Conservation (phyloP, 2,113 vertebrate species). For the Mobula hypostoma region DNA sequence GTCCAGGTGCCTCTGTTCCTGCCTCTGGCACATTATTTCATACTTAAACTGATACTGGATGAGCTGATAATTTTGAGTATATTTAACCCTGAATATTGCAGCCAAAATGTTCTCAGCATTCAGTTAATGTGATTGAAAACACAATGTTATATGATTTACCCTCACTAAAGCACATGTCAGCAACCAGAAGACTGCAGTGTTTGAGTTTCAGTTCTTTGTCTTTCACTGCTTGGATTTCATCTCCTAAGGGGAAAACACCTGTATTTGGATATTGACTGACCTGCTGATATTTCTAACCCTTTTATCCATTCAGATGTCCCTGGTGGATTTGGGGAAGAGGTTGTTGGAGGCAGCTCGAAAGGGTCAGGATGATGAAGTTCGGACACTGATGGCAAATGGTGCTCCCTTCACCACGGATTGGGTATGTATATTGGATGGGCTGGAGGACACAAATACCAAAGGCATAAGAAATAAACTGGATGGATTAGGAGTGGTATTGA, state of each 20-base stretch:
- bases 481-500: not conserved
- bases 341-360: conserved; percentile 81
- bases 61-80: not conserved
- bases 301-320: conserved; percentile 67
- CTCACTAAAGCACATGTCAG: not conserved
- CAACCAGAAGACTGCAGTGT: not conserved
- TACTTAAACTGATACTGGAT: not conserved
- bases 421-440: conserved; percentile 54
- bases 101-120: not conserved
- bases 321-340: conserved; percentile 86
- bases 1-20: too few relatives aligned
- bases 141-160: not conserved
- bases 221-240: not conserved
- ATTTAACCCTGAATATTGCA: not conserved
- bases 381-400: conserved; percentile 79
- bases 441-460: too few relatives aligned
- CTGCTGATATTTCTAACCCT: not conserved
- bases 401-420: conserved; percentile 92
- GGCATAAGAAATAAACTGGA: not conserved
- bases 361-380: conserved; percentile 83
- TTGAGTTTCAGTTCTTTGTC: not conserved
- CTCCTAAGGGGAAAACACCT: not conserved
- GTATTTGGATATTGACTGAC: not conserved
- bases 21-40: too few relatives aligned
- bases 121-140: not conserved